Percentiles rank a stretch among this genome's conserved stretches.
Conservation (phyloP, 2,113 vertebrate species). For the Myxocyprinus asiaticus region DNA sequence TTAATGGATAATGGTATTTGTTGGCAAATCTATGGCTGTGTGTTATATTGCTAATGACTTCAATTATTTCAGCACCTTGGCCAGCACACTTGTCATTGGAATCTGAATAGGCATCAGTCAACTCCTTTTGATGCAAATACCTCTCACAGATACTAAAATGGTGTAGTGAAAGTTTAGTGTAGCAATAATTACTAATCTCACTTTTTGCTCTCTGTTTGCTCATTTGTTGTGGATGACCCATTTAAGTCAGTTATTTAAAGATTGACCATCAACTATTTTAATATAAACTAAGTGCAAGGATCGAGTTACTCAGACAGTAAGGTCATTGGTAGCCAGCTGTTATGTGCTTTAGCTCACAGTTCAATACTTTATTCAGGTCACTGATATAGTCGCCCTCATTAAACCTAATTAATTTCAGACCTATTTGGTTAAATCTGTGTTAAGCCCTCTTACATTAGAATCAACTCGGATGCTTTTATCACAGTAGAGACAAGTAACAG, state of each 20-base stretch:
- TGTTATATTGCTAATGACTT: too few relatives aligned
- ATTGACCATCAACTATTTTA: not conserved
- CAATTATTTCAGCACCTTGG: slow-evolving; percentile 3
- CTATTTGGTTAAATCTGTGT: not conserved
- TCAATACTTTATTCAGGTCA: slow-evolving; percentile 1
- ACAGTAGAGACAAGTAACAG: not conserved
- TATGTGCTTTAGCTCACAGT: not conserved
- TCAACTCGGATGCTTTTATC: not conserved
- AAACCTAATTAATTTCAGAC: not conserved
- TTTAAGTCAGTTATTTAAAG: too few relatives aligned
- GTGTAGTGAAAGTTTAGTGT: not conserved
- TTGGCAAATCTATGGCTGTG: too few relatives aligned
- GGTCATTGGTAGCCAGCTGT: too few relatives aligned
- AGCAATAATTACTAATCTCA: not conserved
- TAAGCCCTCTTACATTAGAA: not conserved
- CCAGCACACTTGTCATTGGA: slow-evolving; percentile 1
- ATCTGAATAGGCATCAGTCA: too few relatives aligned
- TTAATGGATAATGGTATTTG: too few relatives aligned
- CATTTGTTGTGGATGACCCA: not conserved
- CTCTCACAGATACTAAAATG: too few relatives aligned
- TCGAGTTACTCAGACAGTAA: not conserved
- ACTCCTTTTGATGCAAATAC: too few relatives aligned
- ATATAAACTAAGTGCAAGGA: not conserved
- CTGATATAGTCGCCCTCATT: too few relatives aligned
- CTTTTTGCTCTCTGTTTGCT: not conserved